phyloP scores from a whole-genome alignment of 2,797 vertebrate species.

The Psittacula derbiana region DNA sequence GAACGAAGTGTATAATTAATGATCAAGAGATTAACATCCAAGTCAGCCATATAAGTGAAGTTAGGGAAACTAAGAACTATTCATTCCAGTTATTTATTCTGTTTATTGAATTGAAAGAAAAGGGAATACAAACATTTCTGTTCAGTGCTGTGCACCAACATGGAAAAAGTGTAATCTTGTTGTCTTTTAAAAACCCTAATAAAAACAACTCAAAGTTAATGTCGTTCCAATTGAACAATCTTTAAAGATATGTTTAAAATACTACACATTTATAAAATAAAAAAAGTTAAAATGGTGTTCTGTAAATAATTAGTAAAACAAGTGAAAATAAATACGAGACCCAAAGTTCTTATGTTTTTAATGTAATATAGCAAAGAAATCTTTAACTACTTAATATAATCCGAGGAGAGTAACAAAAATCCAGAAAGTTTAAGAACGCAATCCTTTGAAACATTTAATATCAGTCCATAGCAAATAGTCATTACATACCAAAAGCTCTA shows the following conservation, averaged over 20 bases:
- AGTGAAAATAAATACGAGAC: conserved; percentile 87
- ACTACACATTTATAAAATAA: conserved; percentile 82
- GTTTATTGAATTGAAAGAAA: conserved; percentile 84
- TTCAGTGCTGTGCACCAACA: conserved; percentile 80
- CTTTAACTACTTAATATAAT: conserved; percentile 86
- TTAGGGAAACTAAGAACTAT: conserved; percentile 67
- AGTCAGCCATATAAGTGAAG: conserved; percentile 39
- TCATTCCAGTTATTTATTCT: conserved; percentile 77
- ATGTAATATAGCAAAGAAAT: conserved; percentile 97
- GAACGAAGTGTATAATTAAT: neutral
- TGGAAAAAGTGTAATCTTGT: conserved; percentile 79
- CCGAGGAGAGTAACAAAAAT: conserved; percentile 89
- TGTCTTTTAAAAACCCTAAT: conserved; percentile 73
- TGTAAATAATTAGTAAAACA: conserved; percentile 83
- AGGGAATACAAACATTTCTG: conserved; percentile 81
- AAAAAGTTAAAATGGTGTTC: conserved; percentile 77
- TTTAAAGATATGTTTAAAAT: conserved; percentile 78
- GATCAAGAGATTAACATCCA: neutral
- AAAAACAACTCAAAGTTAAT: conserved; percentile 79
- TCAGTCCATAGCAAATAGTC: conserved; percentile 96
- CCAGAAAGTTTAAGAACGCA: conserved; percentile 90
- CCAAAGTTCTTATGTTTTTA: conserved; percentile 95
- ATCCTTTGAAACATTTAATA: conserved; percentile 92
- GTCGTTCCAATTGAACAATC: conserved; percentile 71
- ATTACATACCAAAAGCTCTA: conserved; percentile 91